Evolutionary conservation across 92 coral and sea anemone genomes (phyloP).

Genomic region (Actinernus sp.): DNA sequence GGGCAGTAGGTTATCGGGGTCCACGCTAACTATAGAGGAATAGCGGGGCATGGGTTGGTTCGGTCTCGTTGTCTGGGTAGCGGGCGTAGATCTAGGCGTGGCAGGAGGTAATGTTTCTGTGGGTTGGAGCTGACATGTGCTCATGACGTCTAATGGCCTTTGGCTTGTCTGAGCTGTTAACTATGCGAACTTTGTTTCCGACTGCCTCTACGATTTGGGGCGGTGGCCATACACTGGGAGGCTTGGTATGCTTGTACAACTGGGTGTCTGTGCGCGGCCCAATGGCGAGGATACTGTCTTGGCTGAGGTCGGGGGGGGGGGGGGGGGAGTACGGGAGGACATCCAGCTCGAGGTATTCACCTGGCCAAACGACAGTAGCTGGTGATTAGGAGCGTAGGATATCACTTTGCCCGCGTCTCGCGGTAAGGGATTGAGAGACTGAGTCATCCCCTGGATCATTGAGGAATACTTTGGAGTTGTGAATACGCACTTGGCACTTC

Average conservation of each 20-base stretch:
- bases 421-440: too few relatives aligned
- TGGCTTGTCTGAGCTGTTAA: slow-evolving; percentile 39
- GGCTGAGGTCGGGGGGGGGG: too few relatives aligned
- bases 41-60: slow-evolving; percentile 11
- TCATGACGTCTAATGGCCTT: slow-evolving; percentile 33
- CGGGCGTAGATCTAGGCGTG: too few relatives aligned
- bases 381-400: slow-evolving; percentile 45
- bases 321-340: slow-evolving; percentile 42
- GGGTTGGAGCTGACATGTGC: slow-evolving; percentile 42
- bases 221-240: slow-evolving; percentile 47
- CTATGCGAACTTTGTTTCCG: slow-evolving; percentile 39
- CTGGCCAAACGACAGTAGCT: slow-evolving; percentile 61
- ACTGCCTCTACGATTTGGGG: slow-evolving; percentile 61
- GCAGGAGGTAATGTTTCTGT: slow-evolving; percentile 5
- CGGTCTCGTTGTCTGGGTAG: slow-evolving; percentile 37
- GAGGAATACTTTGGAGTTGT: slow-evolving; percentile 35
- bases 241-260: neutral
- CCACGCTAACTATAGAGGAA: slow-evolving; percentile 32
- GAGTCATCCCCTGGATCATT: slow-evolving; percentile 5
- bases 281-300: slow-evolving; percentile 31
- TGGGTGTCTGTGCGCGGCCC: slow-evolving; percentile 47
- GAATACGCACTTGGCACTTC: slow-evolving; percentile 38
- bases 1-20: slow-evolving; percentile 48
- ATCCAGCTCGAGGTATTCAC: slow-evolving; percentile 62
- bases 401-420: slow-evolving; percentile 22